Base-by-base conservation (phyloP, 2,888 invertebrate species). In the Exocentrus adspersus region DNA sequence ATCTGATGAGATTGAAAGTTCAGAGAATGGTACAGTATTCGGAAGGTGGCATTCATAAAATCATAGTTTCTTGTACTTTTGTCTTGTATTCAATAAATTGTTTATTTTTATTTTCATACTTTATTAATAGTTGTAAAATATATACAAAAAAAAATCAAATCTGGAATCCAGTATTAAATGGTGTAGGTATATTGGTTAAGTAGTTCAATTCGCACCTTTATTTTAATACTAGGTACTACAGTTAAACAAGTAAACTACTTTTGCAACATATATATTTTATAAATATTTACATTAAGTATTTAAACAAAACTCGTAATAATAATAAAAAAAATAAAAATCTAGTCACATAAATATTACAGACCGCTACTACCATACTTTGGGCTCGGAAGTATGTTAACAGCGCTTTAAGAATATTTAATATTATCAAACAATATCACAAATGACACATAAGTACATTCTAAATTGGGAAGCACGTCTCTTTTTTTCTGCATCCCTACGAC, bases 301-400 rank as follows among this genome's bases (percentile, higher is more conserved):
- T 43, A 28, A 43, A 43, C 1, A 37, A 28, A 54, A 17, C 28
- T n/a, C 12, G 24, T 24, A 14, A 19, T 30, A 48, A 14, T 24
- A 51, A 42, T 14, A 14, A 24, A 21, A n/a, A 48, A 20, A 46
- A 1, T 20, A 14, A 12, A 54, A 28, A 24, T 14, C 43, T 28
- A 37, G 32, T 50, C 30, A 48, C 30, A 17, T 14, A 50, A 37
- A 41, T 9, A 30, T 50, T 42, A 42, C 24, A 16, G 43, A 61
- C 52, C 57, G 69, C 70, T 67, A 60, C 71, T 69, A 72, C 69
- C 76, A 72, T 71, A 71, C 71, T 68, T 67, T 70, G 73, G 76
- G 75, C 75, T 75, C 75, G 43, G 65, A 75, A 72, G 75, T 74
- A 69, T 70, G 75, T 61, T 72, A 72, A 74, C 58, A 70, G 63